Evolutionary conservation across 2,797 vertebrate genomes (phyloP), one percentile per base, ranked within the genome.

Genomic region (Sternarchorhynchus goeldii): DNA sequence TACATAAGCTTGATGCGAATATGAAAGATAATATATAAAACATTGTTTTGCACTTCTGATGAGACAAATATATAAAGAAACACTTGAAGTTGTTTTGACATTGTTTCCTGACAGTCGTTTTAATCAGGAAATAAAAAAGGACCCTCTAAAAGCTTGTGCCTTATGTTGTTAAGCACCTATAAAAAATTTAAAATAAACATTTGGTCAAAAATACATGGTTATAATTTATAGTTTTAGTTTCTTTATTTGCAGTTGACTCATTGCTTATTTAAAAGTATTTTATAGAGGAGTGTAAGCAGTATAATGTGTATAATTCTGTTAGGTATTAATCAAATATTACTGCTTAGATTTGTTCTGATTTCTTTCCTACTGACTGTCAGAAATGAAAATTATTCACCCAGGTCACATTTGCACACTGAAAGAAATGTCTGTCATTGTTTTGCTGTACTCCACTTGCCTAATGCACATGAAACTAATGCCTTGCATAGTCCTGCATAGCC

Each of bases 281-380:
- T 92, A 88, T 88, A 91, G 89, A 89, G 87, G 88, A 91, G 88
- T 87, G 88, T 92, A 90, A 92, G 89, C 80, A 87, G 89, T 91
- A 89, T 91, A 89, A 90, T 88, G 86, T 87, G 88, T n/a, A n/a
- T n/a, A 90, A 89, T 87, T 92, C 91, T 89, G 92, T 91, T 90
- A 92, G 86, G 90, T 89, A 88, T 91, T 82, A 91, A 92, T 91
- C 89, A 89, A 83, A 79, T 87, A 81, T 87, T 82, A 89, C 88
- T 88, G 89, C 85, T 88, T 90, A 87, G 85, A 89, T 85, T 79
- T 88, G 77, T 74, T 84, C 84, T 60, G 86, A 90, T 90, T 89
- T 88, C 89, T 86, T 84, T 84, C 75, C 75, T 84, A 78, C 66
- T 32, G 74, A 77, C 32, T 82, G 72, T 45, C 78, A 70, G 75